Base-by-base conservation (phyloP, 2,888 invertebrate genomes). In the Drosophila lacicola region DNA sequence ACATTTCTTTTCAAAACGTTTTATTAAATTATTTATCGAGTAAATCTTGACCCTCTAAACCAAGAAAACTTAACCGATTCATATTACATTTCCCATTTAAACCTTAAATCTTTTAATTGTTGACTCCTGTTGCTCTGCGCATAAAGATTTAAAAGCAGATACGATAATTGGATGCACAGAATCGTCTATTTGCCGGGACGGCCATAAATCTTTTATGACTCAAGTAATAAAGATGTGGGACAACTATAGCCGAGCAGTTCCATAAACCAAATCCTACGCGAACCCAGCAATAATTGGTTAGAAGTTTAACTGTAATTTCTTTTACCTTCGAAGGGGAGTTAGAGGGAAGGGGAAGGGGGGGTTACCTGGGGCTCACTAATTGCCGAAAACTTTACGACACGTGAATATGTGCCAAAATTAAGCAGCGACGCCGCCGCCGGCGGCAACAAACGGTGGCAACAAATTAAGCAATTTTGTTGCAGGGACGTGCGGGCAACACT, bases 381-480 rank as follows among this genome's bases (percentile, higher is more conserved):
- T 74, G 79, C 88, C 67, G 58, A 74, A 74, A 29, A 69, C 45
- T 76, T 67, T 66, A 41, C 63, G 67, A 56, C 67, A 67, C 69
- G 70, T 78, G 78, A 65, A 76, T 78, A 78, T 76, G 74, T 74
- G 78, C 51, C 75, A 60, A 70, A 74, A 74, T 74, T 65, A 65
- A 74, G 62, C 49, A 64, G 56, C 42, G 39, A 34, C 33, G 29
- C 19, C 29, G 21, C 19, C 45, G 37, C 11, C 42, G 17, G 11
- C 36, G 17, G 4, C 42, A 34, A 34, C 21, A 51, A 55, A 53
- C 46, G 57, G 37, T 49, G 58, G 68, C 65, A 85, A 61, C 78
- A 86, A 89, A 84, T 89, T 80, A 88, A 67, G 70, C 83, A 86
- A 86, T 88, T 88, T 82, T 79, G 71, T 56, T 41, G 62, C 60